These are phyloP conservation scores for Trachelus troglodyta DNA, from an alignment of 2,888 invertebrate genomes.

Conservation along the genomic window DNA sequence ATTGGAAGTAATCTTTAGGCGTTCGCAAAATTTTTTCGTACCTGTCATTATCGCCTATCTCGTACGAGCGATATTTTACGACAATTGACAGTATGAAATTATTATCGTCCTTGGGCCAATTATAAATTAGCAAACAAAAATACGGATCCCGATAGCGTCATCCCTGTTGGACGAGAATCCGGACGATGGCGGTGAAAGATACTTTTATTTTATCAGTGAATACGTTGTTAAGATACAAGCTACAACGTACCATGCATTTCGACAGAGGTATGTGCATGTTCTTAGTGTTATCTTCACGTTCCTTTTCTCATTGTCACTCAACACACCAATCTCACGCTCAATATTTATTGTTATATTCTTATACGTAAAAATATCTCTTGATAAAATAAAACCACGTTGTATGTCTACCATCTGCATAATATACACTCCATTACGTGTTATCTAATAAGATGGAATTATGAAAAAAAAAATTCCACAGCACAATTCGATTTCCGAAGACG, in stretches of 20 bases:
- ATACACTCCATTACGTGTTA: background rate
- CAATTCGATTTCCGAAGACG: background rate
- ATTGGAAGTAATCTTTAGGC: background rate
- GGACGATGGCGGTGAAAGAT: slow-evolving; percentile 1
- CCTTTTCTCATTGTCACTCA: background rate
- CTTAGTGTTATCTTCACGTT: background rate
- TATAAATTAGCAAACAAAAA: slow-evolving; percentile 36
- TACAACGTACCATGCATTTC: slow-evolving; percentile 37
- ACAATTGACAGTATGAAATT: slow-evolving; percentile 34
- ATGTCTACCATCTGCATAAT: background rate
- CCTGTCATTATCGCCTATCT: background rate
- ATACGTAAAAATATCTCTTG: background rate
- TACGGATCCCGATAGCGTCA: background rate
- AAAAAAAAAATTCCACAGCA: background rate
- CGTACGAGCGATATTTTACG: slow-evolving; percentile 25
- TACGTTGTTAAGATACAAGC: slow-evolving; percentile 41
- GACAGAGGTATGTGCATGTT: slow-evolving; percentile 35
- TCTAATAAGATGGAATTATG: background rate
- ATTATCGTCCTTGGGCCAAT: slow-evolving; percentile 34
- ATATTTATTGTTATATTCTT: background rate
- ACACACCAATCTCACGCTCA: background rate
- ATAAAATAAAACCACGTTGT: background rate
- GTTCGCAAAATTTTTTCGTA: background rate
- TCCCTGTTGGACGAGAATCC: background rate
- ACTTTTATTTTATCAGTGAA: slow-evolving; percentile 28